Conservation (phyloP, 1,140 invertebrate genomes). For the Drosophila tropicalis region DNA sequence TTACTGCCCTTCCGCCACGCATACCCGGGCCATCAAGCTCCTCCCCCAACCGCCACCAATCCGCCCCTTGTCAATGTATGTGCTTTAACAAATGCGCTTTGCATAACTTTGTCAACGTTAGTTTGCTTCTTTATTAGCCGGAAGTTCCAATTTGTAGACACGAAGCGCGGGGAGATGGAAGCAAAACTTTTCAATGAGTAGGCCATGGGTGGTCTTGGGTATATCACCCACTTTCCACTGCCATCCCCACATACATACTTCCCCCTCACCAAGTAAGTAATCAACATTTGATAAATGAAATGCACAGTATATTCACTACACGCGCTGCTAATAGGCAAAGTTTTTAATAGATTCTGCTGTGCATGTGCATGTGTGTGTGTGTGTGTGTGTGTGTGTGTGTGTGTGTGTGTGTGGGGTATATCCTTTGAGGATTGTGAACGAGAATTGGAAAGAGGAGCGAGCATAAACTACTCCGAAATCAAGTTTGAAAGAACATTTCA, state of each 20-base stretch:
- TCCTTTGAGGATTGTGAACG: no score
- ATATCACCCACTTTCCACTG: no score
- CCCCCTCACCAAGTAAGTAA: constrained; percentile 4
- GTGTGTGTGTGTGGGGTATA: no score
- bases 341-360: constrained; percentile 39
- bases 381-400: no score
- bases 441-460: no score
- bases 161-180: background rate
- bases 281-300: constrained; percentile 60
- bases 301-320: constrained; percentile 14
- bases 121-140: constrained; percentile 49
- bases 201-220: background rate
- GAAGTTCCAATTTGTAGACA: constrained; percentile 21
- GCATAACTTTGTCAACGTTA: constrained; percentile 57
- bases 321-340: constrained; percentile 35
- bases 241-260: no score
- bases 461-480: no score
- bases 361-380: no score
- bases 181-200: constrained; percentile 9
- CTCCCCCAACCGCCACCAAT: background rate
- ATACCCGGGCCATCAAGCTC: background rate
- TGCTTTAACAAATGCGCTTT: constrained; percentile 47
- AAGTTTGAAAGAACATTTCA: no score
- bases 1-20: background rate
- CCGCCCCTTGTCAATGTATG: background rate